phyloP scores from a whole-genome alignment of 2,113 vertebrate genomes.

The Amphilophus citrinellus region DNA sequence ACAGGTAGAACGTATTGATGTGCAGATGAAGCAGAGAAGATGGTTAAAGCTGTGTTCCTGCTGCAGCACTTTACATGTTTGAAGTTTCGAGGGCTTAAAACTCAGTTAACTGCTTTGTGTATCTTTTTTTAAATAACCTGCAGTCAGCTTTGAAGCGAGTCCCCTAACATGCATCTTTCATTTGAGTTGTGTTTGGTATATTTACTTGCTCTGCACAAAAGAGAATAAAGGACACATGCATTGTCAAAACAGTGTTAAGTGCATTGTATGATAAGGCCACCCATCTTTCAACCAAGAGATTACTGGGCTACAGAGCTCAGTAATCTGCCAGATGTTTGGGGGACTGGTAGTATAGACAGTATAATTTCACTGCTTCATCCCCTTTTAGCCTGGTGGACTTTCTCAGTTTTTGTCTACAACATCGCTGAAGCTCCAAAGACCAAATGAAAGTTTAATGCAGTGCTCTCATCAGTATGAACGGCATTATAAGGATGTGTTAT shows the following conservation, averaged over 20 bases:
- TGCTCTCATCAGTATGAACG: too few species aligned
- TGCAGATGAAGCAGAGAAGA: neutral
- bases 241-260: neutral
- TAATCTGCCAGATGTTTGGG: neutral
- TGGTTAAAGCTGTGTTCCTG: neutral
- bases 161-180: neutral
- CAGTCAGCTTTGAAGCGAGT: neutral
- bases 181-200: neutral
- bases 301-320: neutral
- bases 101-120: neutral
- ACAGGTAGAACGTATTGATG: slow-evolving; percentile 1
- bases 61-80: neutral
- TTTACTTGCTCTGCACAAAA: neutral
- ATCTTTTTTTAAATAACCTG: neutral
- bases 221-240: neutral
- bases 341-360: neutral
- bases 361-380: neutral
- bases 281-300: neutral
- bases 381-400: neutral
- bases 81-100: neutral
- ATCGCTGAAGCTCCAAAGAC: neutral
- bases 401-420: neutral
- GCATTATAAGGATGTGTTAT: too few species aligned
- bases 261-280: neutral
- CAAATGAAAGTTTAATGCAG: neutral